Evolutionary conservation across 2,888 invertebrate genomes (phyloP).

Genomic region (Ophion ventricosus): DNA sequence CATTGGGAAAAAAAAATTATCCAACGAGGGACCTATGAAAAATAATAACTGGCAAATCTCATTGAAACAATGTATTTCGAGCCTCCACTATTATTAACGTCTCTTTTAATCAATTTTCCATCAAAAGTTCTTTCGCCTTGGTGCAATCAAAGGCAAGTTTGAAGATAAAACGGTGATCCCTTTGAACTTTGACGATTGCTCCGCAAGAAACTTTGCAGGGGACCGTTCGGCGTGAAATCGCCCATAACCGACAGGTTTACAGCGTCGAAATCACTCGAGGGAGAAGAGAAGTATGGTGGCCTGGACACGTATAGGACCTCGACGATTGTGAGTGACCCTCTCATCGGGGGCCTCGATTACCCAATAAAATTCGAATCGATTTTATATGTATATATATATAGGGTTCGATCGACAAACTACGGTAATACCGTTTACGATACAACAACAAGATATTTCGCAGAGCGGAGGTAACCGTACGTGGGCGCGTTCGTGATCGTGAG

Average conservation of each 20-base stretch:
- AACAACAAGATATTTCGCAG: constrained; percentile 10
- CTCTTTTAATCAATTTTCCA: too few relatives aligned
- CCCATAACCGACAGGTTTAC: constrained; percentile 2
- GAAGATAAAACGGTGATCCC: too few relatives aligned
- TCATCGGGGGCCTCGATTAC: constrained; percentile 36
- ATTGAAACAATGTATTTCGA: too few relatives aligned
- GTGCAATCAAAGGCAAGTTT: background rate
- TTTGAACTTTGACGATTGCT: background rate
- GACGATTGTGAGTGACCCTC: constrained; percentile 32
- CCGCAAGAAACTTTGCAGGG: background rate
- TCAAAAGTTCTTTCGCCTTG: too few relatives aligned
- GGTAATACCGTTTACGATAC: constrained; percentile 9
- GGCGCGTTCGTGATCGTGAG: constrained; percentile 36
- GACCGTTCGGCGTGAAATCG: background rate
- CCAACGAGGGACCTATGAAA: background rate
- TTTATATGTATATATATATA: background rate
- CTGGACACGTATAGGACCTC: constrained; percentile 8
- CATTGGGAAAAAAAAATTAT: background rate
- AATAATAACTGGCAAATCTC: too few relatives aligned
- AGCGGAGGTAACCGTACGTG: background rate
- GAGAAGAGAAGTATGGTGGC: background rate
- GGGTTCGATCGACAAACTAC: background rate
- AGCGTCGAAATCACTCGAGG: background rate
- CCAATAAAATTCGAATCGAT: constrained; percentile 52
- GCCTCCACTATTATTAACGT: too few relatives aligned